A percentile compares a stretch with the other conserved stretches of the same genome.
These are phyloP conservation scores for Montipora foliosa DNA, from an alignment of 64 coral and sea anemone species.

Conservation along the genomic window DNA sequence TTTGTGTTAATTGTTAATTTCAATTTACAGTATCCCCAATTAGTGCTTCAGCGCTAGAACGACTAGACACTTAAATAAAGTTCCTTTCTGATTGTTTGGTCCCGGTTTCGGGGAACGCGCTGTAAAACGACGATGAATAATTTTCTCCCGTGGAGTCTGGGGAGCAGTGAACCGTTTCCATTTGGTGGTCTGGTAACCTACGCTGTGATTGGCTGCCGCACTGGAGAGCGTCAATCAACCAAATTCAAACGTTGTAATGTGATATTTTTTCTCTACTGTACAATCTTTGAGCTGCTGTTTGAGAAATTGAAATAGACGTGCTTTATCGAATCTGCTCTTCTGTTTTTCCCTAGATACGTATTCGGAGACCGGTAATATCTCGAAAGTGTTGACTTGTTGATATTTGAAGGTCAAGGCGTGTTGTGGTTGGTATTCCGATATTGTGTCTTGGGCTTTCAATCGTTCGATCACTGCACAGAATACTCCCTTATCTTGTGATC, in stretches of 20 bases:
- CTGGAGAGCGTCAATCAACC: slow-evolving; percentile 70
- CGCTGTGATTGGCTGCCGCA: slow-evolving; percentile 46
- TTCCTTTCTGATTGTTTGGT: too few relatives aligned
- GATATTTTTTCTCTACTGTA: neutral
- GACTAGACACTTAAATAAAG: too few relatives aligned
- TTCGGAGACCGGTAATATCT: neutral
- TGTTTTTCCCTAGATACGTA: neutral
- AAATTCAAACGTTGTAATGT: slow-evolving; percentile 79
- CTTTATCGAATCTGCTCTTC: neutral
- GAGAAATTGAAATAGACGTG: neutral
- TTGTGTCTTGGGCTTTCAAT: neutral
- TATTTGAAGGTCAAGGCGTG: neutral
- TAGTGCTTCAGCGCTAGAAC: too few relatives aligned
- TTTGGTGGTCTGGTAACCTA: neutral
- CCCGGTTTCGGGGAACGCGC: too few relatives aligned
- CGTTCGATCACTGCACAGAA: slow-evolving; percentile 3
- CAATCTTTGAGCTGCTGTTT: neutral
- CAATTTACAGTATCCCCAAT: too few relatives aligned
- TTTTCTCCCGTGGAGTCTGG: neutral
- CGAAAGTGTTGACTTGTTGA: neutral
- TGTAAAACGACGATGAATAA: too few relatives aligned
- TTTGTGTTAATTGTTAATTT: too few relatives aligned
- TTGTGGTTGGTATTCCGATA: slow-evolving; percentile 5
- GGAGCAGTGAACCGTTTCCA: neutral
- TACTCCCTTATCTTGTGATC: neutral